Evolutionary conservation across 1,140 invertebrate species (phyloP).

Genomic region (Augochlora pura): DNA sequence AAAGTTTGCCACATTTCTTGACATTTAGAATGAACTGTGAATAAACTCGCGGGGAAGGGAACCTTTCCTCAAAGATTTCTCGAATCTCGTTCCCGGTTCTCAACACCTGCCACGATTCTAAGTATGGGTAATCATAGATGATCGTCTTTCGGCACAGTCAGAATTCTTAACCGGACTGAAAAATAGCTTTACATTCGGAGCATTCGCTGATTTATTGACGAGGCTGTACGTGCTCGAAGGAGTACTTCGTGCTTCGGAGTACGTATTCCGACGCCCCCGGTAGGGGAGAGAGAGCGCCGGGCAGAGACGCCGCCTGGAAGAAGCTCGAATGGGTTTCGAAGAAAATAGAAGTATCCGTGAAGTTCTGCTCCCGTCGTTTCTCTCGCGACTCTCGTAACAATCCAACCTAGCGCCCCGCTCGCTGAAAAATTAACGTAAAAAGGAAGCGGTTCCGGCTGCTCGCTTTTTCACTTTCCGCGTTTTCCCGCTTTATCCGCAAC

Average conservation of each 20-base stretch:
- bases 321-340: background rate
- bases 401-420: constrained; percentile 2
- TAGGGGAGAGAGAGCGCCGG: constrained; percentile 1
- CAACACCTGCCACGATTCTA: too few relatives aligned
- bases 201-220: too few relatives aligned
- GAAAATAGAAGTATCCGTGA: constrained; percentile 13
- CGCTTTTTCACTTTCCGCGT: background rate
- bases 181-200: too few relatives aligned
- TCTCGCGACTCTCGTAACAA: constrained; percentile 32
- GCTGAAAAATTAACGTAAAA: constrained; percentile 40
- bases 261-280: background rate
- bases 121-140: too few relatives aligned
- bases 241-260: constrained; percentile 23
- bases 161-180: too few relatives aligned
- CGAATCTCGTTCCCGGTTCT: too few relatives aligned
- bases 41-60: too few relatives aligned
- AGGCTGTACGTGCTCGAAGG: constrained; percentile 16
- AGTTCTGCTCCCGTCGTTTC: constrained; percentile 29
- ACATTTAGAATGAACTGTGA: too few relatives aligned
- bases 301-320: too few relatives aligned
- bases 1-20: too few relatives aligned
- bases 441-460: background rate
- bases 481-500: background rate
- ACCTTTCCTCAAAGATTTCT: too few relatives aligned
- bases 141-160: too few relatives aligned